A percentile compares a stretch with the other conserved stretches of the same genome.
phyloP scores from a whole-genome alignment of 2,888 invertebrate species.

The Diarsia rubi region DNA sequence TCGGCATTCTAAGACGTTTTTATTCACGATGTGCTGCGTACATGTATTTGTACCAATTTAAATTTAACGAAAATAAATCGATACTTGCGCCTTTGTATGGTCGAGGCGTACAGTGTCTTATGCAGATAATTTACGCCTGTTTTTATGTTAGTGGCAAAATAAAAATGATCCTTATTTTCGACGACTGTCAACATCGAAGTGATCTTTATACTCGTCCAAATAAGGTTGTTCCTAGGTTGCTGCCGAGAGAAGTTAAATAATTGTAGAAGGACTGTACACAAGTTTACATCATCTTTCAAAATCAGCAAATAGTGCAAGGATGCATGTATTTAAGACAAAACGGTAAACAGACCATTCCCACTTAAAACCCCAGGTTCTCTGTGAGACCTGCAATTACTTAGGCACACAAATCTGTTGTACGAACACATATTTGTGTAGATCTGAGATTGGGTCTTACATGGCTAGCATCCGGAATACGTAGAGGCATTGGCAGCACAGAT shows the following conservation, averaged over 20 bases:
- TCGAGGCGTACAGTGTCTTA: neutral
- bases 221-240: neutral
- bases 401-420: conserved; percentile 21
- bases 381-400: conserved; percentile 9
- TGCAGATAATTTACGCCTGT: neutral
- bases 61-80: neutral
- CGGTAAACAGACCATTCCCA: neutral
- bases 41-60: neutral
- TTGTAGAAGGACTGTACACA: neutral
- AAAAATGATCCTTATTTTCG: neutral
- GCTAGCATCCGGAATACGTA: neutral
- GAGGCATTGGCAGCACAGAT: neutral
- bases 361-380: conserved; percentile 17
- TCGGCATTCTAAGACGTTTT: neutral
- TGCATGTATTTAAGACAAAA: conserved; percentile 13
- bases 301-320: neutral
- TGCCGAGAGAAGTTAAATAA: neutral
- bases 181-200: neutral
- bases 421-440: conserved; percentile 7
- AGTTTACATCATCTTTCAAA: neutral
- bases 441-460: conserved; percentile 5
- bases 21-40: neutral
- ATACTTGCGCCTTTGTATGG: neutral
- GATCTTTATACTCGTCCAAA: neutral
- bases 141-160: neutral